Conservation (phyloP, 2,113 vertebrate species). For the Orientallactaga bullata region DNA sequence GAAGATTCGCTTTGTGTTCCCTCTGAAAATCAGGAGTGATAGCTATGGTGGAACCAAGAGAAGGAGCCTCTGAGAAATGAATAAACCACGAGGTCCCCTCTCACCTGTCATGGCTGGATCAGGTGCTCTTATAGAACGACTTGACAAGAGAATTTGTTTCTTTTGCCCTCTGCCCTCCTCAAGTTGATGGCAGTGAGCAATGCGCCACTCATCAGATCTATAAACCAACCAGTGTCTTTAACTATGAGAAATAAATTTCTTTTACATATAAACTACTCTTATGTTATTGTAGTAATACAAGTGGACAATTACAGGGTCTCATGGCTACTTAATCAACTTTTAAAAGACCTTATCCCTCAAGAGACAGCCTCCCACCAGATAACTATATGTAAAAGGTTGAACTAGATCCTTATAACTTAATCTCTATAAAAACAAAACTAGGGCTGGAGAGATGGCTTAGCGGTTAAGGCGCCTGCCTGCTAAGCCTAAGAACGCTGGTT, state of each 20-base stretch:
- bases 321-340: background rate
- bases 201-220: background rate
- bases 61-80: background rate
- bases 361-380: background rate
- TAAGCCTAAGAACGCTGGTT: too few relatives aligned
- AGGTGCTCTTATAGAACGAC: background rate
- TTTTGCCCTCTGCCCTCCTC: background rate
- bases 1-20: background rate
- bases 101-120: background rate
- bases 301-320: background rate
- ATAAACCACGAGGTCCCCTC: background rate
- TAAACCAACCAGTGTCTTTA: background rate
- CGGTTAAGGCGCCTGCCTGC: too few relatives aligned
- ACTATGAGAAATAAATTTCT: background rate
- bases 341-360: background rate
- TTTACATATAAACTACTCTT: background rate
- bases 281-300: background rate
- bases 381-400: background rate
- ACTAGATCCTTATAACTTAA: background rate
- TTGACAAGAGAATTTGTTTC: background rate
- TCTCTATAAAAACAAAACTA: background rate
- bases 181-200: background rate
- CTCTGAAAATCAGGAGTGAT: background rate
- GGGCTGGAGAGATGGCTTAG: too few relatives aligned
- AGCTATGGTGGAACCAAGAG: background rate